Base-by-base conservation (phyloP, 2,888 invertebrate genomes). In the Cenopis cana region DNA sequence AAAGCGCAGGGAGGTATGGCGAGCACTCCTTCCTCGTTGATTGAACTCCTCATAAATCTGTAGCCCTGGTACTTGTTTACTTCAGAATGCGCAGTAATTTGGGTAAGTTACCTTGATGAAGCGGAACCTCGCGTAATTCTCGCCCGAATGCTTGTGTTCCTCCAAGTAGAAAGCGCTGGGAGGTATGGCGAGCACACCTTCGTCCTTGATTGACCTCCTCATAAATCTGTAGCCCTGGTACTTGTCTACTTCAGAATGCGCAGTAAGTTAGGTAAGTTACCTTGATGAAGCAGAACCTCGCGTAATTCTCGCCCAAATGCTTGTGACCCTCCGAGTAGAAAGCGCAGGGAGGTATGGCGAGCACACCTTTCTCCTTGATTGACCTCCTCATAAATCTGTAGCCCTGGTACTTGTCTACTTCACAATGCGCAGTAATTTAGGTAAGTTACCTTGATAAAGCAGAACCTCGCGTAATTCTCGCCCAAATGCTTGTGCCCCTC, bases 261-360 rank as follows among this genome's bases (percentile, higher is more conserved):
- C 0, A 0, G 33, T 5, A 17, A n/a, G 9, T 10, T 3, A 1
- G 0, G 2, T n/a, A 6, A 56, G 17, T 56, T 38, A 64, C 97
- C 95, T 99, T 99, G 76, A 98, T 98, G 85, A 98, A 99, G 85
- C 99, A 99, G 89, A 98, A 98, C 62, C 99, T 94, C 0, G 98
- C 97, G 83, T 95, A 97, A 86, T 98, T 95, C 86, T 98, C 97
- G 0, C 96, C 98, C 8, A 98, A 89, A 69, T 93, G 87, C 85
- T 98, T 98, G 89, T 99, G 95, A 10, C 91, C 92, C 6, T 94
- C 93, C 18, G 96, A 95, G 88, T 99, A 99, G 93, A 99, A 99
- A 0, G 98, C 98, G 56, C 97, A 96, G 0, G 98, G 97, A 1
- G 99, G 99, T 76, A 99, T 99, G 12, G 98, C 97, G 78, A 98